Base-by-base conservation (phyloP, 2,113 vertebrate species). In the Syngnathus scovelli region DNA sequence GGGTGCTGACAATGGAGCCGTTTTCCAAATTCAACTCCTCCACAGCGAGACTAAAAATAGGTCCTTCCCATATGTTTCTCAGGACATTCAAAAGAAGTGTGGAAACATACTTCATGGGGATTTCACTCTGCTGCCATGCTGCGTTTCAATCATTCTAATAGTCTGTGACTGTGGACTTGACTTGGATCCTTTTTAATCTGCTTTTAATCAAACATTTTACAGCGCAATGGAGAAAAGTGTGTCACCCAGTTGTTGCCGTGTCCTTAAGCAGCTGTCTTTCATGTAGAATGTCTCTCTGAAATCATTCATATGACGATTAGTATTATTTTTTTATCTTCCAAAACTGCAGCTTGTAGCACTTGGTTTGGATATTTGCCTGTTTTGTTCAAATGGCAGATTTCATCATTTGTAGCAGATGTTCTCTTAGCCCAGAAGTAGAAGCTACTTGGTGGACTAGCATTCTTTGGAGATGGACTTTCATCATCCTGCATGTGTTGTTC, bases 161-260 rank as follows among this genome's bases (percentile, higher is more conserved):
- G 62, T 10, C 71, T 46, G 0, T 83, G 76, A 72, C 74, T 70
- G n/a, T 33, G 43, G 27, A 63, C 38, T 70, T 61, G 63, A 8
- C 59, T 83, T 62, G 73, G 67, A 83, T 85, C 62, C 71, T 54
- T 71, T 83, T 82, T 83, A 83, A 82, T 88, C 85, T 88, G 74
- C 61, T 70, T 77, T 76, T 85, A 85, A 86, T 84, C 82, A 71
- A 74, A 63, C 69, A 60, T 61, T 46, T 48, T 80, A 12, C 58
- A 66, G 44, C 68, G 65, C 46, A 39, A 44, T 48, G 55, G 56
- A 43, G 55, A 68, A 58, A 52, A 9, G 10, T 52, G 59, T 59
- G 69, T 77, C 33, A 51, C 49, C 39, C 33, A 55, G 7, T n/a
- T 18, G 55, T 76, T 64, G 64, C 61, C 23, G 13, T 37, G 27